Evolutionary conservation across 1,140 invertebrate genomes (phyloP).

Genomic region (Cryptotermes secundus): DNA sequence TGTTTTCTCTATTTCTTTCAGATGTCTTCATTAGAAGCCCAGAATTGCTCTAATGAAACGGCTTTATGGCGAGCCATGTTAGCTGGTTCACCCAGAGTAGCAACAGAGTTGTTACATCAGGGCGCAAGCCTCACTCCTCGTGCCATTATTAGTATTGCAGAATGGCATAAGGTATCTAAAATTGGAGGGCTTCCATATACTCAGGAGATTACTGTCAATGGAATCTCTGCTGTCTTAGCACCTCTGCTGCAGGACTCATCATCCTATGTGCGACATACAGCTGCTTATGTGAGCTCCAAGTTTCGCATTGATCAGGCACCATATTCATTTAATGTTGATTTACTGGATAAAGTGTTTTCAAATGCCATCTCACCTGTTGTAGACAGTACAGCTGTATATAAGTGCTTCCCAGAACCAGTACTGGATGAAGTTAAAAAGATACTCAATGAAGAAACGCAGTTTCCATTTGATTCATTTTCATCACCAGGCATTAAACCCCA

Average conservation of each 20-base stretch:
- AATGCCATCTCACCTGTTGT: slow-evolving; percentile 4
- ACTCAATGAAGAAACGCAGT: not conserved
- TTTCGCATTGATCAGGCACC: not conserved
- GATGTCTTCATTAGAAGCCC: not conserved
- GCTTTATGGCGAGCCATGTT: slow-evolving; percentile 24
- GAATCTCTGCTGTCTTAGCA: slow-evolving; percentile 21
- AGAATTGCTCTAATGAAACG: slow-evolving; percentile 16
- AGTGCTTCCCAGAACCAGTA: slow-evolving; percentile 15
- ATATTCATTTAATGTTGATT: not conserved
- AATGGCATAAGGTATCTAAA: not conserved
- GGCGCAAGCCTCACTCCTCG: not conserved
- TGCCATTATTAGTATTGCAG: not conserved
- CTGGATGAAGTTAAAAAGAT: slow-evolving; percentile 5
- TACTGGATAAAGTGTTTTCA: slow-evolving; percentile 19
- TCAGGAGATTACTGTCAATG: not conserved
- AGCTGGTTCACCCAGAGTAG: slow-evolving; percentile 19
- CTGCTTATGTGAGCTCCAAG: not conserved
- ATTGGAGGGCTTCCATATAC: not conserved
- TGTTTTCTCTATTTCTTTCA: not conserved
- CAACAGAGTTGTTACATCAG: not conserved
- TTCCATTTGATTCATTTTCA: not conserved
- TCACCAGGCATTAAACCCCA: not conserved
- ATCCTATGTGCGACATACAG: slow-evolving; percentile 1
- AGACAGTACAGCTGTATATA: not conserved
- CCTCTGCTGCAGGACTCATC: slow-evolving; percentile 17